phyloP scores from a whole-genome alignment of 2,113 vertebrate genomes.

The Heliornis fulica region DNA sequence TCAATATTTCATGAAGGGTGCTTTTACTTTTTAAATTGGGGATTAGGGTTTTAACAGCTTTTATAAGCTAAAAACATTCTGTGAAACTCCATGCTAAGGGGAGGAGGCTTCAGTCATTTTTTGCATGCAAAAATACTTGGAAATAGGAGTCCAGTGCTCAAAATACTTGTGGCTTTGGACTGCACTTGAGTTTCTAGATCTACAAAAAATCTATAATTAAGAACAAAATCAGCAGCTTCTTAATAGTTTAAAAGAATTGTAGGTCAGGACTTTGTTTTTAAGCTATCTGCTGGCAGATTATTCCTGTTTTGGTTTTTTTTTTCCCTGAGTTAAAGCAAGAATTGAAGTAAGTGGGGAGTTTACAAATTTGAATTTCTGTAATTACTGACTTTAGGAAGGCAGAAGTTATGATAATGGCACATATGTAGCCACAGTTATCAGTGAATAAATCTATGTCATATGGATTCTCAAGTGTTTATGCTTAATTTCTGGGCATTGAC shows the following conservation, averaged over 20 bases:
- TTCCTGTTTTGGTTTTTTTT: background rate
- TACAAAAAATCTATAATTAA: background rate
- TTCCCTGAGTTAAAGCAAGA: background rate
- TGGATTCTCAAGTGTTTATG: background rate
- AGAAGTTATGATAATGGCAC: background rate
- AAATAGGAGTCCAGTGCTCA: background rate
- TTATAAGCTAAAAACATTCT: background rate
- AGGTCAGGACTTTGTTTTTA: background rate
- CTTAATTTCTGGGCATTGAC: background rate
- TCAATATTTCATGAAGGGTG: background rate
- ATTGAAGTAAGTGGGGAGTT: background rate
- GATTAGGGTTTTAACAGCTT: background rate
- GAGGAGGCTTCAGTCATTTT: background rate
- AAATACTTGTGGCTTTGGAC: background rate
- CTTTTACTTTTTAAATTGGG: background rate
- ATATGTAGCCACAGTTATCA: fast-evolving
- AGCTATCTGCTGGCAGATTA: background rate
- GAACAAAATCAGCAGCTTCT: fast-evolving
- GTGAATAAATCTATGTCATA: fast-evolving
- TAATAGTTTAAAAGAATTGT: background rate
- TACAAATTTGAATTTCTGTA: background rate
- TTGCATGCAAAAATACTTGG: background rate
- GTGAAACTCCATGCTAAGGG: background rate
- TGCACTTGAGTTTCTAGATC: background rate
- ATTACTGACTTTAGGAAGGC: background rate